These are phyloP conservation scores for Phortica variegata DNA, from an alignment of 1,140 invertebrate species.

Conservation along the genomic window DNA sequence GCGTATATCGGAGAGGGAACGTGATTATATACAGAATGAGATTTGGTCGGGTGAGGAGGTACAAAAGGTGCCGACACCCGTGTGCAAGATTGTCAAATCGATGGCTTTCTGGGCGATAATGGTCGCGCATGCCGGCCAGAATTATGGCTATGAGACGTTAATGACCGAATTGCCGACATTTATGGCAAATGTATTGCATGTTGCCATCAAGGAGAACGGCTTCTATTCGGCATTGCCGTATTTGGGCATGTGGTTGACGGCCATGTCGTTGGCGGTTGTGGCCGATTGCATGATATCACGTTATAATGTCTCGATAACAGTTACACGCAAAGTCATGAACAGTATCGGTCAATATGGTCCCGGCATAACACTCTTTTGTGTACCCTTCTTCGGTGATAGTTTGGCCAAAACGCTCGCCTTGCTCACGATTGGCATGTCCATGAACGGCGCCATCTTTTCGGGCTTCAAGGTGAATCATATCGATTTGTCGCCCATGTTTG, in stretches of 20 bases:
- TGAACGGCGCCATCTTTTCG: constrained; percentile 79
- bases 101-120: constrained; percentile 79
- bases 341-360: constrained; percentile 74
- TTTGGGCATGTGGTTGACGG: constrained; percentile 81
- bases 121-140: constrained; percentile 78
- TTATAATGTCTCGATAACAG: constrained; percentile 66
- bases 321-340: constrained; percentile 76
- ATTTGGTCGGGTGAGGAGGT: constrained; percentile 10
- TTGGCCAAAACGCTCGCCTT: constrained; percentile 68
- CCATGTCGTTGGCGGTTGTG: constrained; percentile 72
- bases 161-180: constrained; percentile 93
- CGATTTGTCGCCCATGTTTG: constrained; percentile 85
- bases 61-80: constrained; percentile 75
- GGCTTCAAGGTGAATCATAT: constrained; percentile 85
- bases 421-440: constrained; percentile 71
- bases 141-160: constrained; percentile 85
- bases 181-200: constrained; percentile 91
- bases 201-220: constrained; percentile 85
- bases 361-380: constrained; percentile 68
- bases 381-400: constrained; percentile 75
- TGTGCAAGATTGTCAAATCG: constrained; percentile 77
- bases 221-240: constrained; percentile 77
- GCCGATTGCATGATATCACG: constrained; percentile 76
- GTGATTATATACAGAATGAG: constrained; percentile 74
- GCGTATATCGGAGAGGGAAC: constrained; percentile 74